A percentile compares a stretch with the other conserved stretches of the same genome.
These are phyloP conservation scores for Diabrotica balteata DNA, from an alignment of 2,888 invertebrate species.

Conservation along the genomic window DNA sequence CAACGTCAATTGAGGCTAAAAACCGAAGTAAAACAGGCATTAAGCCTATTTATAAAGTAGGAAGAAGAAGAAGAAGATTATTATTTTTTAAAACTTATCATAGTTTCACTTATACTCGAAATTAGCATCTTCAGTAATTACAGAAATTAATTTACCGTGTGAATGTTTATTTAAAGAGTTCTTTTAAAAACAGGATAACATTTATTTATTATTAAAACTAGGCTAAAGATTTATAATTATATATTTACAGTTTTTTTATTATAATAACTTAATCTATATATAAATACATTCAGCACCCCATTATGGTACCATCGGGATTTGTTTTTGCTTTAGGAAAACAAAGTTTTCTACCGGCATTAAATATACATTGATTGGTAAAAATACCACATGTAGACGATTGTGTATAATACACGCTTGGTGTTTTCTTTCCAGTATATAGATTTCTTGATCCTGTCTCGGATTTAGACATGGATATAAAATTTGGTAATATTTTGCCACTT, in stretches of 20 bases:
- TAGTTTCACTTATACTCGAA: too few relatives aligned
- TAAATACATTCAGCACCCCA: constrained; percentile 63
- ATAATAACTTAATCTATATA: constrained; percentile 27
- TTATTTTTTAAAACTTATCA: too few relatives aligned
- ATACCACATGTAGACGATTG: constrained; percentile 88
- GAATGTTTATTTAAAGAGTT: too few relatives aligned
- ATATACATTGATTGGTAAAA: constrained; percentile 85
- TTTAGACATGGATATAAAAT: constrained; percentile 81
- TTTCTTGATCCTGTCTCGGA: constrained; percentile 75
- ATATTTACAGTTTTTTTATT: constrained; percentile 23
- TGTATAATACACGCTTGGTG: constrained; percentile 81
- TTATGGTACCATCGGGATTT: constrained; percentile 77
- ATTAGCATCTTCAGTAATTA: too few relatives aligned
- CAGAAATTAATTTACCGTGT: too few relatives aligned
- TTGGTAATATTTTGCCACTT: constrained; percentile 64
- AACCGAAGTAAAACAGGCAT: too few relatives aligned
- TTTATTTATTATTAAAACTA: neutral
- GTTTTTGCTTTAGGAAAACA: constrained; percentile 82
- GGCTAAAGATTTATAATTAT: constrained; percentile 5
- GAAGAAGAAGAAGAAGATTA: too few relatives aligned
- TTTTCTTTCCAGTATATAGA: constrained; percentile 71
- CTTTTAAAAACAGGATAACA: neutral
- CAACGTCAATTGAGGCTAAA: too few relatives aligned
- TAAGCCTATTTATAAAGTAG: too few relatives aligned
- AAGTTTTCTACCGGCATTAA: constrained; percentile 80